A percentile compares a stretch with the other conserved stretches of the same genome.
phyloP scores from a whole-genome alignment of 2,888 invertebrate genomes.

The Eristalinus sepulchralis region DNA sequence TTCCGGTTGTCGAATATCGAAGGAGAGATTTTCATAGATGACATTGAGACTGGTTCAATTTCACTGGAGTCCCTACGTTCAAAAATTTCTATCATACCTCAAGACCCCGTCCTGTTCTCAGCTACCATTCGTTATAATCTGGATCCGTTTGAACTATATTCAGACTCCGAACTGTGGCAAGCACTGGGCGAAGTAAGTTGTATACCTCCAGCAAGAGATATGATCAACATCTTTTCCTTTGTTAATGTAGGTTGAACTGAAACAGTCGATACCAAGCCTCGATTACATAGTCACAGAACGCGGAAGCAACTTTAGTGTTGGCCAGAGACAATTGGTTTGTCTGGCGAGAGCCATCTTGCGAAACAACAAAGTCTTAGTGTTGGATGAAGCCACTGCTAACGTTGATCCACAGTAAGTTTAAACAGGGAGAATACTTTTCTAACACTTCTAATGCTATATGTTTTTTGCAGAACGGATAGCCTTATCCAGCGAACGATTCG shows the following conservation, averaged over 20 bases:
- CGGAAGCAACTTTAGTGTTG: constrained; percentile 85
- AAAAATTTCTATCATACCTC: constrained; percentile 83
- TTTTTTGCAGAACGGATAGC: constrained; percentile 86
- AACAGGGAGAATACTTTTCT: neutral
- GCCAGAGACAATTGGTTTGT: constrained; percentile 86
- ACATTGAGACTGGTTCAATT: constrained; percentile 83
- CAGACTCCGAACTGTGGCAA: constrained; percentile 78
- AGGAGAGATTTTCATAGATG: constrained; percentile 88
- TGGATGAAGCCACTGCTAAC: constrained; percentile 88
- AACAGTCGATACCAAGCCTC: constrained; percentile 81
- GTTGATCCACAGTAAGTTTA: constrained; percentile 84
- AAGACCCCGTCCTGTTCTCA: constrained; percentile 83
- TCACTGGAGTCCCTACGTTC: constrained; percentile 82
- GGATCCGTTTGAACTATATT: constrained; percentile 83
- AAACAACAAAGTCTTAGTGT: constrained; percentile 84
- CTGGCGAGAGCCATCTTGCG: constrained; percentile 85
- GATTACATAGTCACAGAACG: constrained; percentile 83
- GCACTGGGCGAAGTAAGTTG: constrained; percentile 77
- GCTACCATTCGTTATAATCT: constrained; percentile 85
- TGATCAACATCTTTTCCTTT: neutral
- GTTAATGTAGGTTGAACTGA: constrained; percentile 82
- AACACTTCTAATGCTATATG: neutral
- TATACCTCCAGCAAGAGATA: neutral
- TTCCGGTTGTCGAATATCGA: constrained; percentile 88
- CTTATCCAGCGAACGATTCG: constrained; percentile 93